Conservation (phyloP, 1,140 invertebrate species). For the Alviniconcha marisindica region DNA sequence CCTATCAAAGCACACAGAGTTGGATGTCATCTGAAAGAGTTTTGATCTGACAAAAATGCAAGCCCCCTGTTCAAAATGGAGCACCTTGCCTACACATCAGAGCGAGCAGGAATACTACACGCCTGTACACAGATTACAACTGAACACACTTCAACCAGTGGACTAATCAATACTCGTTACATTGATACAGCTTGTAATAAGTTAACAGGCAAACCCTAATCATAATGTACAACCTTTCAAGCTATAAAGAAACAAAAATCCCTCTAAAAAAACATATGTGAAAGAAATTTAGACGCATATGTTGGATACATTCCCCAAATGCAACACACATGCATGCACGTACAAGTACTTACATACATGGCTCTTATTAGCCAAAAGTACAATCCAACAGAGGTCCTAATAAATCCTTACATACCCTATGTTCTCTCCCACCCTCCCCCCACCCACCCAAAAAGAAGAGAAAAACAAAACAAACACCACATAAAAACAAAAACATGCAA, state of each 20-base stretch:
- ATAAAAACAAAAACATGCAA: too few species aligned
- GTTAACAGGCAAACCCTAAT: slow-evolving; percentile 17
- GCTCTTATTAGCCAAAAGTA: too few species aligned
- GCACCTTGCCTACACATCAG: too few species aligned
- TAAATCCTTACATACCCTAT: too few species aligned
- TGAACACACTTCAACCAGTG: slow-evolving; percentile 26
- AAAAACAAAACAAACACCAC: too few species aligned
- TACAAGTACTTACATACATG: slow-evolving; percentile 25
- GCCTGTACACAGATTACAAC: background rate
- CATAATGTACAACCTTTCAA: background rate
- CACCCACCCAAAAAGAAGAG: too few species aligned
- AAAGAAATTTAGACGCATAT: background rate
- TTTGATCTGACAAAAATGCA: too few species aligned
- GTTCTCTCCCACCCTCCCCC: background rate
- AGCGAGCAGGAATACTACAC: slow-evolving; percentile 19
- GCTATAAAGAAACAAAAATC: background rate
- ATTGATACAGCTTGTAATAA: slow-evolving; percentile 24
- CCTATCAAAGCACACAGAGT: too few species aligned
- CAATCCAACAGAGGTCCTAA: too few species aligned
- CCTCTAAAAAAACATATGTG: too few species aligned
- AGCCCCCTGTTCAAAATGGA: too few species aligned
- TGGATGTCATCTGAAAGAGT: too few species aligned
- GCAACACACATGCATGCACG: slow-evolving; percentile 30
- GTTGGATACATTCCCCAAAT: background rate
- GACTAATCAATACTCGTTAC: background rate